Percentiles rank a stretch among this genome's conserved stretches.
These are phyloP conservation scores for Teleopsis dalmanni DNA, from an alignment of 1,140 invertebrate genomes.

Conservation along the genomic window DNA sequence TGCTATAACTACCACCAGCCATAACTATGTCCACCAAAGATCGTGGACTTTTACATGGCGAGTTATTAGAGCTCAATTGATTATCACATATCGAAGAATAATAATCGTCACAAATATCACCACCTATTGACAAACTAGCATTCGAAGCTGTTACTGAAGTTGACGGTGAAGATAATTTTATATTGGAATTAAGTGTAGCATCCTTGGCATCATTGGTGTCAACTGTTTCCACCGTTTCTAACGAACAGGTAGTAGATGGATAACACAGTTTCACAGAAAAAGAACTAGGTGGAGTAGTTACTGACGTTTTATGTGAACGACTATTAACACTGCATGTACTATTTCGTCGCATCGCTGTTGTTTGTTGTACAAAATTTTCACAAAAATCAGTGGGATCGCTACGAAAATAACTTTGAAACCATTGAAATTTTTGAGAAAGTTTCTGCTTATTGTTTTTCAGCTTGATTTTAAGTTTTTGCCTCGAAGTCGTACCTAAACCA, in stretches of 20 bases:
- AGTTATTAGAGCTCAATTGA: slow-evolving; percentile 23
- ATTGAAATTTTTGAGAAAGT: slow-evolving; percentile 15
- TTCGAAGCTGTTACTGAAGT: slow-evolving; percentile 11
- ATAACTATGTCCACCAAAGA: slow-evolving; percentile 13
- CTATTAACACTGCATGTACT: slow-evolving; percentile 15
- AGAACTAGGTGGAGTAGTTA: slow-evolving; percentile 7
- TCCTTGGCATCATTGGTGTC: too few species aligned
- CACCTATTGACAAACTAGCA: slow-evolving; percentile 13
- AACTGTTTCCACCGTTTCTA: too few species aligned
- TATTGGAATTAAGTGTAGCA: too few species aligned
- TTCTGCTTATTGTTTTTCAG: slow-evolving; percentile 19
- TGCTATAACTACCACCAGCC: slow-evolving; percentile 2
- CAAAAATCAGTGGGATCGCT: slow-evolving; percentile 15
- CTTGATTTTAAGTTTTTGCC: slow-evolving; percentile 16
- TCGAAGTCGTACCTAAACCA: slow-evolving; percentile 7
- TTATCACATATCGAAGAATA: slow-evolving; percentile 26
- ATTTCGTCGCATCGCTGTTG: slow-evolving; percentile 11
- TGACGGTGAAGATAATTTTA: slow-evolving; percentile 1
- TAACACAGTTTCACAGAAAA: too few species aligned
- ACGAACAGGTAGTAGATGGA: too few species aligned
- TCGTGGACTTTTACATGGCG: slow-evolving; percentile 22
- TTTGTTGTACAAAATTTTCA: slow-evolving; percentile 18
- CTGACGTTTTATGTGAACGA: slow-evolving; percentile 11
- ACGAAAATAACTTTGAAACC: slow-evolving; percentile 18
- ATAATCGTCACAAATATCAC: slow-evolving; percentile 17